Evolutionary conservation across 1,140 invertebrate genomes (phyloP), one percentile per base, ranked within the genome.

Genomic region (Drosophila triauraria): DNA sequence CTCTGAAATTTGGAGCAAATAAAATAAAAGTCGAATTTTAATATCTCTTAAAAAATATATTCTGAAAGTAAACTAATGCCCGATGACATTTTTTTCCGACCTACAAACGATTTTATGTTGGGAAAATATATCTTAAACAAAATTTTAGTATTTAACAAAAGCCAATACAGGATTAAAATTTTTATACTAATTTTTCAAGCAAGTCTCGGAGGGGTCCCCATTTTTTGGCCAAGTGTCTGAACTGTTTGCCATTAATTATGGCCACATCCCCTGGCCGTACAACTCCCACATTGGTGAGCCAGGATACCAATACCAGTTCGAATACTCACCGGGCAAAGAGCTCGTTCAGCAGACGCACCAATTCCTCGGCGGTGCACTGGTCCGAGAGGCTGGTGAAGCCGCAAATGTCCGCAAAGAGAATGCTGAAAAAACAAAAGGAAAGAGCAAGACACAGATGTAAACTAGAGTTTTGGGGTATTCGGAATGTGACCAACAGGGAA

Each of bases 331-430:
- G 96, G 27, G 98, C 98, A 93, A 99, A 99, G 30, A 99, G 95
- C 94, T 99, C 98, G 93, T 99, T 99, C 13, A 99, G 95, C 42
- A 99, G 95, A 71, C 97, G 95, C 27, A 99, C 98, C 32, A 99
- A 94, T 93, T 99, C 98, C 93, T 99, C 97, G 9, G 98, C 98
- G 2, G 98, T 99, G 94, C 98, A 99, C 92, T 98, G 97, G 93
- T 98, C 98, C 3, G 98, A 98, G 3, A 99, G 94, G 40, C 96
- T 97, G 1, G 98, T 99, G 93, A 99, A 99, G 38, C 98, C 98
- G 92, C 98, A 99, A 80, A 99, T 99, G 93, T 99, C 98, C 20
- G 98, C 98, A 93, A 99, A 99, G 47, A 99, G 94, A 87, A 99
- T 99, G 93, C 98, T 99, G 95, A 84, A 95, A 95, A n/a, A 38